Base-by-base conservation (phyloP, 2,888 invertebrate genomes). In the Macrophya alboannulata region DNA sequence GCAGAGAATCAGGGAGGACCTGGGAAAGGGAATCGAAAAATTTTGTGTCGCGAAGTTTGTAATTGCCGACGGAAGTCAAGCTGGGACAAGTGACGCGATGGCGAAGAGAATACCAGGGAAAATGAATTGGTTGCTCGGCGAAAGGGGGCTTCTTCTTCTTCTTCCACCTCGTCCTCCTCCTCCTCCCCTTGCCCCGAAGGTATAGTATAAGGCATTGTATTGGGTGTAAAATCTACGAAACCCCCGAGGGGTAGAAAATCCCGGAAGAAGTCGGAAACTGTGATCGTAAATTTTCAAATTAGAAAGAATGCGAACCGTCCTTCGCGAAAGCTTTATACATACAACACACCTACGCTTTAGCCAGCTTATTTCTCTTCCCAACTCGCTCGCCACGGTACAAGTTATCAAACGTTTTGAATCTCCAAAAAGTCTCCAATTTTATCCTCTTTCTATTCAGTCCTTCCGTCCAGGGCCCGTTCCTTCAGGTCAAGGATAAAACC, bases 1-100 rank as follows among this genome's bases (percentile, higher is more conserved):
- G 88, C 83, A 85, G 87, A 62, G 87, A 76, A 85, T 84, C 79
- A 51, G 87, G 83, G 77, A 43, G 84, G 82, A 45, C 65, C 87
- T 85, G 62, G 45, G 51, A 31, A 31, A 77, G 77, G 55, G 55
- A 77, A 77, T 77, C 51, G 77, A 77, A 77, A 77, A 74, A 74
- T 45, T 81, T 59, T 25, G 40, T n/a, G 21, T 81, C 68, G 45
- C 83, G 6, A 83, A 83, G 68, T 83, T 83, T 83, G 83, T 83
- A 83, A 83, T 83, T 83, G 83, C 51, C 83, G 65, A 48, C 83
- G 83, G 83, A 83, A 68, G 68, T 83, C 83, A 83, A 83, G 83
- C 83, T 83, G 71, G 68, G 83, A 83, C 68, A 71, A 83, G 83
- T 71, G 83, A 83, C 68, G 83, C 83, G 48, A 83, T 71, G 68